A percentile compares a stretch with the other conserved stretches of the same genome.
Conservation (phyloP, 2,888 invertebrate genomes). For the Hypolimnas misippus region DNA sequence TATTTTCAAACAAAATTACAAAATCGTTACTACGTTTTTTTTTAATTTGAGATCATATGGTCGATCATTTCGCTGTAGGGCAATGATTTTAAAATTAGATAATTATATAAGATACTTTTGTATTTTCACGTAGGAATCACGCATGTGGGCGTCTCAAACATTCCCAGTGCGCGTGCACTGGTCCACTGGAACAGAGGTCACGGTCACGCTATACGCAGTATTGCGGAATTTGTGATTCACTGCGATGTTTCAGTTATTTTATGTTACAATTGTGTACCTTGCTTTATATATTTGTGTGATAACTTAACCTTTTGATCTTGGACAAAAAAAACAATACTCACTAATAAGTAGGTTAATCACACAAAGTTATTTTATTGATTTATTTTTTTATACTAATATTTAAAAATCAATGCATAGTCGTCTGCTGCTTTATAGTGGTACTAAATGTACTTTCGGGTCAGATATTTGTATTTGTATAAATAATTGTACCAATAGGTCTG, state of each 20-base stretch:
- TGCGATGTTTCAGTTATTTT: slow-evolving; percentile 8
- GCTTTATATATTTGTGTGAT: background rate
- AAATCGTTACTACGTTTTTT: no score
- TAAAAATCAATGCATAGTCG: no score
- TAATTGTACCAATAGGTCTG: no score
- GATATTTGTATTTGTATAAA: no score
- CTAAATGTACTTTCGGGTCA: no score
- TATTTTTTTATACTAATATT: no score
- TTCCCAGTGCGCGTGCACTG: slow-evolving; percentile 35
- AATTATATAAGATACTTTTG: background rate
- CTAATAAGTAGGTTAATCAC: no score
- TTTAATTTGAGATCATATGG: no score
- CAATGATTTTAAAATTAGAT: background rate
- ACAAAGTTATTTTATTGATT: no score
- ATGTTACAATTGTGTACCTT: background rate
- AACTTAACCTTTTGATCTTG: background rate
- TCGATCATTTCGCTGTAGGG: no score
- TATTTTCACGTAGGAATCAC: slow-evolving; percentile 11
- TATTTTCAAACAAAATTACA: no score
- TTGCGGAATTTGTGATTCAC: slow-evolving; percentile 27
- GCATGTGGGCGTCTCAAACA: slow-evolving; percentile 23
- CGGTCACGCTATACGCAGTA: slow-evolving; percentile 32
- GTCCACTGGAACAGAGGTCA: slow-evolving; percentile 36
- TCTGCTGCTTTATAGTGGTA: no score
- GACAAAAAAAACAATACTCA: background rate